These are phyloP conservation scores for Podotricha telesiphe DNA, from an alignment of 2,888 invertebrate species.

Conservation along the genomic window DNA sequence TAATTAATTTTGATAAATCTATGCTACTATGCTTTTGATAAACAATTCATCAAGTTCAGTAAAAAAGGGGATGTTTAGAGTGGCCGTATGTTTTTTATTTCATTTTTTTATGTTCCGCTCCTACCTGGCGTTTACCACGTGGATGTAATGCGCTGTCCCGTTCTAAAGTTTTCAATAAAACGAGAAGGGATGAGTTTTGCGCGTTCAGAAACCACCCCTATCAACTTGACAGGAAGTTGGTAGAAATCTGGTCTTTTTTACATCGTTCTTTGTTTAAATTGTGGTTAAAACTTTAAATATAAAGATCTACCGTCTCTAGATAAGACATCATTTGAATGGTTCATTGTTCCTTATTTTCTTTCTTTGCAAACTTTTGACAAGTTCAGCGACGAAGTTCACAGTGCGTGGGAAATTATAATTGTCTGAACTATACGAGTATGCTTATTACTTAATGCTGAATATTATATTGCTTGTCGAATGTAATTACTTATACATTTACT, in stretches of 20 bases:
- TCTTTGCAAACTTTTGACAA: conserved; percentile 58
- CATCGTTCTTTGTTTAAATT: conserved; percentile 69
- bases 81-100: conserved; percentile 69
- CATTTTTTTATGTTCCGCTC: conserved; percentile 74
- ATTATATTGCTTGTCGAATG: conserved; percentile 24
- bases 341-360: conserved; percentile 63
- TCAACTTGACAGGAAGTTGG: conserved; percentile 74
- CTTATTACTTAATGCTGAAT: conserved; percentile 30
- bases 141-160: conserved; percentile 66
- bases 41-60: conserved; percentile 68
- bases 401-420: conserved; percentile 49
- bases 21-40: conserved; percentile 70
- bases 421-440: conserved; percentile 29
- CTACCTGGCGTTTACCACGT: conserved; percentile 77
- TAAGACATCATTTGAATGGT: conserved; percentile 65
- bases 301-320: conserved; percentile 68
- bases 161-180: conserved; percentile 51
- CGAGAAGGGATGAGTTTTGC: conserved; percentile 64
- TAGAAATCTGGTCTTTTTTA: conserved; percentile 80
- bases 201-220: conserved; percentile 63
- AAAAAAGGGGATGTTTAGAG: conserved; percentile 80
- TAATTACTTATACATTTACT: conserved; percentile 2
- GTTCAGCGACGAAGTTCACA: conserved; percentile 50
- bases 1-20: conserved; percentile 45
- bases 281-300: conserved; percentile 67